Evolutionary conservation across 2,113 vertebrate species (phyloP).

Genomic region (Carlito syrichta): DNA sequence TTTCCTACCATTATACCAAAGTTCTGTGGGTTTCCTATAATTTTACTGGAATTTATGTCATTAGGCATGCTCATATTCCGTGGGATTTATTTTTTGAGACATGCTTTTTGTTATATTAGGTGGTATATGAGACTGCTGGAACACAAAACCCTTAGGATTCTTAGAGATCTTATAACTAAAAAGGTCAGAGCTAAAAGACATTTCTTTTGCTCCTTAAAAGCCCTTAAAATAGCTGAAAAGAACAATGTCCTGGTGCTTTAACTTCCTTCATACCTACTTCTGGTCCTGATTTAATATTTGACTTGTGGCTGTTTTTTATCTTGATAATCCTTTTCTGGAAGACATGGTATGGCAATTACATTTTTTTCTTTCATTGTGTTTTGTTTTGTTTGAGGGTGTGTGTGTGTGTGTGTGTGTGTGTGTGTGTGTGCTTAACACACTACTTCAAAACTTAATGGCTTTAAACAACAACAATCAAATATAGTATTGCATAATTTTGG

Average conservation of each 20-base stretch:
- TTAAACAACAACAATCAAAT: background rate
- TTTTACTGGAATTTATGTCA: background rate
- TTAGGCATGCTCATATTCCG: background rate
- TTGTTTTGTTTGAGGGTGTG: background rate
- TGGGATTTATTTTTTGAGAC: background rate
- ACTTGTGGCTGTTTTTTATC: background rate
- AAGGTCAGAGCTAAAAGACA: background rate
- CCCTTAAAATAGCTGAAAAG: background rate
- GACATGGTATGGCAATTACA: background rate
- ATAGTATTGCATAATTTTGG: background rate
- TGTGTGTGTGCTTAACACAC: background rate
- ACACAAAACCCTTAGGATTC: background rate
- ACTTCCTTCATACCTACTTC: background rate
- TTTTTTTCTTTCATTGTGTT: background rate
- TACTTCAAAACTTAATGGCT: background rate
- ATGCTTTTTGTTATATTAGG: background rate
- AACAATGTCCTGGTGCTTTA: background rate
- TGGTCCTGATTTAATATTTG: background rate
- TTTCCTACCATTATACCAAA: background rate
- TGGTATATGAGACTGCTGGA: background rate
- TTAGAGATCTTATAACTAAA: background rate
- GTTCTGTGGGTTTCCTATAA: background rate
- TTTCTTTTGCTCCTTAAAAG: background rate
- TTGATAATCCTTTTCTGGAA: background rate
- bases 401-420: fast-evolving